Evolutionary conservation across 2,888 invertebrate genomes (phyloP).

Genomic region (Xestia sexstrigata): DNA sequence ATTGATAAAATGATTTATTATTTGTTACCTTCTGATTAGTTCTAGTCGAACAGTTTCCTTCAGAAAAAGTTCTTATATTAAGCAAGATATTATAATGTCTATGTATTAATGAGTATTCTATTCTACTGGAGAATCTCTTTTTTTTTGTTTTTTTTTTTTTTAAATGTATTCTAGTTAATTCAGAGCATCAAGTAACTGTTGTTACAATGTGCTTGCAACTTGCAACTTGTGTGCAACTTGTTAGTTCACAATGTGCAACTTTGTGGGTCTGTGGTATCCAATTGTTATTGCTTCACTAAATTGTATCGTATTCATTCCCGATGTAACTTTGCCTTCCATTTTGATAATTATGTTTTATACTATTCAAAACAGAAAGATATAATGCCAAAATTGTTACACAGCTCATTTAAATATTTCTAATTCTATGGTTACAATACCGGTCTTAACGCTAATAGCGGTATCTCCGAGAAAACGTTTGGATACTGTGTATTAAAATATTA

Average conservation of each 20-base stretch:
- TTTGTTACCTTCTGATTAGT: constrained; percentile 16
- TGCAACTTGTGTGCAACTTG: too few species aligned
- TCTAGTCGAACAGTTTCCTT: constrained; percentile 19
- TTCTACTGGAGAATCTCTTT: constrained; percentile 26
- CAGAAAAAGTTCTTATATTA: not conserved
- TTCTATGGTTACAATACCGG: not conserved
- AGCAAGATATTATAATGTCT: not conserved
- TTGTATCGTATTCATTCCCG: not conserved
- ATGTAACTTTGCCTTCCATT: not conserved
- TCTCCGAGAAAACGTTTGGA: not conserved
- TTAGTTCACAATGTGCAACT: constrained; percentile 1
- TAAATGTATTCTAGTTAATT: constrained; percentile 3
- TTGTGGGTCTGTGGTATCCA: constrained; percentile 8
- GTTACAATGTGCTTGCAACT: too few species aligned
- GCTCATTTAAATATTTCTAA: not conserved
- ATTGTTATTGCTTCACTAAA: not conserved
- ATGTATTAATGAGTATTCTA: not conserved
- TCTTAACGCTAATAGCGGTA: not conserved
- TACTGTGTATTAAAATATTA: not conserved
- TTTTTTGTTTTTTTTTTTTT: not conserved
- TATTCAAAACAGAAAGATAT: not conserved
- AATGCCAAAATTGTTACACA: not conserved
- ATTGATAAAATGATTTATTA: not conserved
- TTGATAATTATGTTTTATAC: not conserved
- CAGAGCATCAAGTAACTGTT: constrained; percentile 6